Percentiles rank a stretch among this genome's conserved stretches.
phyloP scores from a whole-genome alignment of 2,113 vertebrate genomes.

The Alouatta palliata region DNA sequence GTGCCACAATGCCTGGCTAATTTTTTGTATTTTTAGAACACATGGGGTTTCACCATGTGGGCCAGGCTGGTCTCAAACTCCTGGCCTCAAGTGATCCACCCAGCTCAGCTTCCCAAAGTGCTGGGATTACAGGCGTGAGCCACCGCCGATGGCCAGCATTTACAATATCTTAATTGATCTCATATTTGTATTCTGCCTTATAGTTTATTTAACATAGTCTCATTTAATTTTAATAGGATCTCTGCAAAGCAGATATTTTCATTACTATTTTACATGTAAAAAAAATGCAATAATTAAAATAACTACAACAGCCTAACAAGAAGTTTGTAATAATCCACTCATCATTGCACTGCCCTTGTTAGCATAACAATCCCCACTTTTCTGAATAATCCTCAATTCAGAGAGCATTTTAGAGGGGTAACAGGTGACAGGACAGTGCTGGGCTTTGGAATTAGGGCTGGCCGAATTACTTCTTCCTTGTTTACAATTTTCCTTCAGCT shows the following conservation, averaged over 20 bases:
- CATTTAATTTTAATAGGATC: background rate
- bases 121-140: no score
- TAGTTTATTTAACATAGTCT: background rate
- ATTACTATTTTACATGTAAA: background rate
- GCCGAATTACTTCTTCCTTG: background rate
- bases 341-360: background rate
- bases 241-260: background rate
- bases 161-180: background rate
- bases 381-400: background rate
- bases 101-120: no score
- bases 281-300: background rate
- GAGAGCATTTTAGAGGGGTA: background rate
- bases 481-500: background rate
- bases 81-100: no score
- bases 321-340: background rate
- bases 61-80: no score
- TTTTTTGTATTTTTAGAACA: no score
- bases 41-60: no score
- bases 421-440: background rate
- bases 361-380: slow-evolving; percentile 19
- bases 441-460: background rate
- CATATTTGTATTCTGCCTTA: background rate
- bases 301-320: background rate
- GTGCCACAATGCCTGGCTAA: no score
- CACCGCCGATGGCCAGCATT: background rate